phyloP scores from a whole-genome alignment of 2,888 invertebrate species.

The Operophtera brumata region DNA sequence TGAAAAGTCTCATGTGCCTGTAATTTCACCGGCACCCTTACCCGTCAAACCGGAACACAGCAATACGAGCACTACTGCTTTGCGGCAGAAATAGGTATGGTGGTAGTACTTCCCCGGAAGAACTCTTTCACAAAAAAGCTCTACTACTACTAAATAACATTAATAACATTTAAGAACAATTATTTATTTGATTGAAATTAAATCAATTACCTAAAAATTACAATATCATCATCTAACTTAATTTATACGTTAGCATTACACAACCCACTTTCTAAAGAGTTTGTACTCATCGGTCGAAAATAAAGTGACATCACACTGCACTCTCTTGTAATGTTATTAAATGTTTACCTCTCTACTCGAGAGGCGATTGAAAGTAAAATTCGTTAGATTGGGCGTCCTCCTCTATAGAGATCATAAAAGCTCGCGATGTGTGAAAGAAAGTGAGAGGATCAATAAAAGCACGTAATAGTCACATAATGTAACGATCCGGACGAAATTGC shows the following conservation, averaged over 20 bases:
- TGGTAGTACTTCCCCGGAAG: too few relatives aligned
- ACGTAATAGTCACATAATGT: slow-evolving; percentile 32
- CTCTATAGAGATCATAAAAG: slow-evolving; percentile 57
- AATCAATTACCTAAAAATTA: too few relatives aligned
- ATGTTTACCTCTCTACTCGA: slow-evolving; percentile 45
- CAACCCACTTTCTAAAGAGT: slow-evolving; percentile 27
- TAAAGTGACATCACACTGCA: slow-evolving; percentile 25
- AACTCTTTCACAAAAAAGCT: too few relatives aligned
- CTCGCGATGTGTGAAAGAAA: slow-evolving; percentile 56
- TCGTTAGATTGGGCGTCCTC: slow-evolving; percentile 64
- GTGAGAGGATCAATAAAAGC: slow-evolving; percentile 59
- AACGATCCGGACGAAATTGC: slow-evolving; percentile 7
- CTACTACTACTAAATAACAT: too few relatives aligned
- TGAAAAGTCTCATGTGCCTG: too few relatives aligned
- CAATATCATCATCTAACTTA: too few relatives aligned
- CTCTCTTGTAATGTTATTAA: slow-evolving; percentile 47
- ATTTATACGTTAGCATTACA: slow-evolving; percentile 21
- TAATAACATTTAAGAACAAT: too few relatives aligned
- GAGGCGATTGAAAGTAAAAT: slow-evolving; percentile 70
- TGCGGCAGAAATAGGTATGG: too few relatives aligned
- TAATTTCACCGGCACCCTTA: too few relatives aligned
- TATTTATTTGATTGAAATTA: too few relatives aligned
- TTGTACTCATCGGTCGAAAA: slow-evolving; percentile 16
- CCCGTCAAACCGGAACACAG: too few relatives aligned
- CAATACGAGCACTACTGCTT: too few relatives aligned